Evolutionary conservation across 2,888 invertebrate genomes (phyloP), one percentile per base, ranked within the genome.

Genomic region (Periphyllus acericola): DNA sequence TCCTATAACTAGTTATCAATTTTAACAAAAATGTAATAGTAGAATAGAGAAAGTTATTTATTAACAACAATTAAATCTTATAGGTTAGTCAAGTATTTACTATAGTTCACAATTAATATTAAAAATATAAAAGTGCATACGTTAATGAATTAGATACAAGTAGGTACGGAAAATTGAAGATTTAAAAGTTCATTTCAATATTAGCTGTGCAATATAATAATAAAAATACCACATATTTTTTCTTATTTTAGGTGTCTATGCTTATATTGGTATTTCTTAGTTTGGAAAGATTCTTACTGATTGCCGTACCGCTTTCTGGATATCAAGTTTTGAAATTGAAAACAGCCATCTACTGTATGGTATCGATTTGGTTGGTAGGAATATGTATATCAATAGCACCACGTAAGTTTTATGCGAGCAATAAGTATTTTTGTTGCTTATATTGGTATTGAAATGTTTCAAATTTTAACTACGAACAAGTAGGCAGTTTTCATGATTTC

Each of bases 251-350:
- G 93, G 93, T 94, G 3, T 95, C 95, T 14, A 93, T 95, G 91
- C 91, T 95, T 72, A 94, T 95, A 89, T 91, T 95, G 89, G 93
- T 94, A 2, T 94, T 94, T 90, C 94, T 95, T 93, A 94, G 95
- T 1, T 91, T 95, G 90, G 95, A 95, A 90, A 92, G 95, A 90
- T 95, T 94, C 91, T 91, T 94, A 89, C 91, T 94, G 84, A 94
- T 95, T 89, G 93, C 93, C 1, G 93, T 93, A 90, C 94, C 94
- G 0, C 92, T 94, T 90, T 93, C 93, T 55, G 92, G 93, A 19
- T 93, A 93, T 90, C 92, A 93, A 78, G 92, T 92, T 72, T 92
- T 94, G 88, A 93, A 93, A 89, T 91, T 92, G n/a, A 92, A 92
- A 89, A 92, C 93, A 71, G 93, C 94, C 66, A 91, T 92, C 68